Percentiles rank a stretch among this genome's conserved stretches.
Conservation (phyloP, 2,888 invertebrate genomes). For the Melanostoma mellinum region DNA sequence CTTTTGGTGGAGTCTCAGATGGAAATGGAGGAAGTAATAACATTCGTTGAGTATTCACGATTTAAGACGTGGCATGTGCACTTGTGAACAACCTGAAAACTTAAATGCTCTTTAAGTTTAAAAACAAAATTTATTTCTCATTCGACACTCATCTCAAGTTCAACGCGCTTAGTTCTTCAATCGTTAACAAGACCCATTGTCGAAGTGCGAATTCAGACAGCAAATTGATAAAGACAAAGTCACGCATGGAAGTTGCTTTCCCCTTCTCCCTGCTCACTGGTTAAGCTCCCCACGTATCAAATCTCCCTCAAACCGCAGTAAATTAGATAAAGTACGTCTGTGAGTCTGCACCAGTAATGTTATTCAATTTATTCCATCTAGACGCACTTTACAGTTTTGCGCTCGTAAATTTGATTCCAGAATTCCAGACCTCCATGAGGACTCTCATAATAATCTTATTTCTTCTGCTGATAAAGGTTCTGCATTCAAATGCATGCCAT, state of each 20-base stretch:
- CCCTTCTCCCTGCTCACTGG: too few species aligned
- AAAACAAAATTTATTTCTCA: too few species aligned
- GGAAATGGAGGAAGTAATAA: conserved; percentile 26
- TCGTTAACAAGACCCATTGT: too few species aligned
- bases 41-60: conserved; percentile 19
- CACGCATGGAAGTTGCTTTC: too few species aligned
- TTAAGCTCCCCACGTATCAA: conserved; percentile 30
- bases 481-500: conserved; percentile 59
- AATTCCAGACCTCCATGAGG: conserved; percentile 42
- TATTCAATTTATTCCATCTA: conserved; percentile 70
- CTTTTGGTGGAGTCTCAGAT: conserved; percentile 14
- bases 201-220: too few species aligned
- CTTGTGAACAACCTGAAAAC: too few species aligned
- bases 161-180: too few species aligned
- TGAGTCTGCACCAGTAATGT: conserved; percentile 54
- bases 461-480: conserved; percentile 60
- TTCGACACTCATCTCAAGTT: too few species aligned
- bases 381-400: conserved; percentile 62
- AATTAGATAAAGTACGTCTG: conserved; percentile 67
- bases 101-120: too few species aligned
- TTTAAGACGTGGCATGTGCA: too few species aligned
- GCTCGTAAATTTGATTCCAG: conserved; percentile 61
- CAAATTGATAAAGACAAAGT: too few species aligned
- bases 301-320: conserved; percentile 53
- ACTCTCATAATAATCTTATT: conserved; percentile 62